Evolutionary conservation across 1,140 invertebrate genomes (phyloP).

Genomic region (Drosophila miranda): DNA sequence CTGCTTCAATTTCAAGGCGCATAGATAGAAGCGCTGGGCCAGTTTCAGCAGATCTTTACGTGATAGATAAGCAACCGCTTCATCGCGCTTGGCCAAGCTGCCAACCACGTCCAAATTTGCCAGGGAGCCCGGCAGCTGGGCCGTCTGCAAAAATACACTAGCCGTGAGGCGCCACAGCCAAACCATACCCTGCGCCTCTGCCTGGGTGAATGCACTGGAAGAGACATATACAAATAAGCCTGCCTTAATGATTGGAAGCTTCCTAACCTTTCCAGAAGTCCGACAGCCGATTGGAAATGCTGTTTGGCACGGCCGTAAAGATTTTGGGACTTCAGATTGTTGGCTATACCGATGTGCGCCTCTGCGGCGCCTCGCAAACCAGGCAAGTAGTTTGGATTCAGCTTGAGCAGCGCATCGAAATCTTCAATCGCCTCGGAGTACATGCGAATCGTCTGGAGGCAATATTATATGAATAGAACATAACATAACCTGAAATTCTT

Average conservation of each 20-base stretch:
- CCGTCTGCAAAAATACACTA: conserved; percentile 88
- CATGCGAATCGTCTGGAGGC: conserved; percentile 84
- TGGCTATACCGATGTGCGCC: conserved; percentile 87
- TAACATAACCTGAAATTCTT: background rate
- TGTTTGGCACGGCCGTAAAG: conserved; percentile 87
- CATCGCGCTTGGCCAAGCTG: conserved; percentile 76
- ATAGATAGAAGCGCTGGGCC: conserved; percentile 88
- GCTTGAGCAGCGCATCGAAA: conserved; percentile 87
- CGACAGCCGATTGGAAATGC: conserved; percentile 87
- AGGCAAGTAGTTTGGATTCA: conserved; percentile 87
- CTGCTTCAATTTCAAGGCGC: conserved; percentile 85
- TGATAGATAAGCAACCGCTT: conserved; percentile 83
- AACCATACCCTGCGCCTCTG: conserved; percentile 84
- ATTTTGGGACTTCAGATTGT: conserved; percentile 85
- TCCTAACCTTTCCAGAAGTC: conserved; percentile 83
- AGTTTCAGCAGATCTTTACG: conserved; percentile 84
- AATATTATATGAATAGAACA: conserved; percentile 1
- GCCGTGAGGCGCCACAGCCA: conserved; percentile 94
- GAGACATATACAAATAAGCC: conserved; percentile 28
- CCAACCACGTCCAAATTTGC: conserved; percentile 75
- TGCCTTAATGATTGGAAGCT: no score
- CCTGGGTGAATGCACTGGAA: conserved; percentile 83
- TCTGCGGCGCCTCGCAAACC: conserved; percentile 91
- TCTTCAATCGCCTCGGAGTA: conserved; percentile 88
- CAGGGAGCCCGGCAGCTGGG: conserved; percentile 85